phyloP scores from a whole-genome alignment of 2,113 vertebrate species.

The Panthera tigris region DNA sequence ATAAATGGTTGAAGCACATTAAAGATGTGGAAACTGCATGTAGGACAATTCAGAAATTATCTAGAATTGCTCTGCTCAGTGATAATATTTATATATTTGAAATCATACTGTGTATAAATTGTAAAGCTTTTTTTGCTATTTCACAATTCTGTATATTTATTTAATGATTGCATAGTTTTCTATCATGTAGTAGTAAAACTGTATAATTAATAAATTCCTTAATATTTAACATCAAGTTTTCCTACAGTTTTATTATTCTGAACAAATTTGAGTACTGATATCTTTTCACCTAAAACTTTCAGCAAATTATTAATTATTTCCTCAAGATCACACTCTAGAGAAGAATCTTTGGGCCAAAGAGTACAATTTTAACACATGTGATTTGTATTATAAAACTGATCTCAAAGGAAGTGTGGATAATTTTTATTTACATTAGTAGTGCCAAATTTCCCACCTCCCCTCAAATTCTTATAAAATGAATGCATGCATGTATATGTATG shows the following conservation, averaged over 20 bases:
- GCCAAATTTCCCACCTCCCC: background rate
- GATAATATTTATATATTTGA: background rate
- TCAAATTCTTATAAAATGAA: background rate
- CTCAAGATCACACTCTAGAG: background rate
- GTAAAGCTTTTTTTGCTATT: background rate
- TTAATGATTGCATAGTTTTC: background rate
- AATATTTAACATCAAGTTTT: background rate
- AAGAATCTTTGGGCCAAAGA: background rate
- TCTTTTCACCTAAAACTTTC: background rate
- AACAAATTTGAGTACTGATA: background rate
- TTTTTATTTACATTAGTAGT: background rate
- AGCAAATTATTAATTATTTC: background rate
- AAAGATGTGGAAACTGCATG: background rate
- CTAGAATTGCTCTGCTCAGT: background rate
- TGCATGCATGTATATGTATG: background rate
- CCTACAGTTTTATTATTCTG: background rate
- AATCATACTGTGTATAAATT: background rate
- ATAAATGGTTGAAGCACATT: background rate
- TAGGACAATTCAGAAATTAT: background rate
- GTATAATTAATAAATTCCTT: background rate
- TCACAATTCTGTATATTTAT: background rate
- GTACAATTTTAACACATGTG: background rate
- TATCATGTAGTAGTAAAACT: background rate
- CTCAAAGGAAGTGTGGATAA: background rate
- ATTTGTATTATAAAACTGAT: background rate